phyloP scores from a whole-genome alignment of 2,797 vertebrate species.

The Periparus ater region DNA sequence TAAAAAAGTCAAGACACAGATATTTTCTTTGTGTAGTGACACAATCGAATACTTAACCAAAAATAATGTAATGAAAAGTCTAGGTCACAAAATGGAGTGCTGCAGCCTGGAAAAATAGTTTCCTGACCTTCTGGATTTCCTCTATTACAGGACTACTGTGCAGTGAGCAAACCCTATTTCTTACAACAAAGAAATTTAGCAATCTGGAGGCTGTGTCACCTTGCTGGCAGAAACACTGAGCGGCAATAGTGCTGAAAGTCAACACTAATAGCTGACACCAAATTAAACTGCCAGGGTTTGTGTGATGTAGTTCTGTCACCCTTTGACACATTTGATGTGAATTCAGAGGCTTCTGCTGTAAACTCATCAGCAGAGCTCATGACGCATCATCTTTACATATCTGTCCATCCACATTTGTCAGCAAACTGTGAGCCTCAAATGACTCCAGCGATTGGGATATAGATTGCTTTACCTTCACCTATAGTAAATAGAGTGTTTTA shows the following conservation, averaged over 20 bases:
- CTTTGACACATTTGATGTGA: constrained; percentile 73
- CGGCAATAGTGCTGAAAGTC: constrained; percentile 66
- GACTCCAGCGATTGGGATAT: constrained; percentile 50
- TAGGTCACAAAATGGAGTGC: constrained; percentile 19
- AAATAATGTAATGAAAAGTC: constrained; percentile 47
- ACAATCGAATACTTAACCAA: constrained; percentile 44
- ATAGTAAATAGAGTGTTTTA: constrained; percentile 61
- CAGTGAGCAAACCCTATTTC: constrained; percentile 57
- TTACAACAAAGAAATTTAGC: constrained; percentile 73
- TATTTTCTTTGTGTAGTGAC: not conserved
- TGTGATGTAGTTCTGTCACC: constrained; percentile 74
- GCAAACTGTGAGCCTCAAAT: constrained; percentile 18
- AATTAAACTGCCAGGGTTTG: constrained; percentile 77
- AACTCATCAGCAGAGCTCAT: constrained; percentile 70
- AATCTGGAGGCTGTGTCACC: constrained; percentile 74
- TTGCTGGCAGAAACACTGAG: constrained; percentile 76
- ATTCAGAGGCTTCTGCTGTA: constrained; percentile 68
- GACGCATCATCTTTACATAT: constrained; percentile 78
- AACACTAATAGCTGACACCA: constrained; percentile 77
- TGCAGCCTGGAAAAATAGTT: constrained; percentile 26
- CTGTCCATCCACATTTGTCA: constrained; percentile 72
- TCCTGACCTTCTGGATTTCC: constrained; percentile 46
- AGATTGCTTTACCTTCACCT: constrained; percentile 54
- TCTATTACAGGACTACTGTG: constrained; percentile 28
- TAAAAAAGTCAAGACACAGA: not conserved